Evolutionary conservation across 2,113 vertebrate genomes (phyloP).

Genomic region (Gallinago jamesoni): DNA sequence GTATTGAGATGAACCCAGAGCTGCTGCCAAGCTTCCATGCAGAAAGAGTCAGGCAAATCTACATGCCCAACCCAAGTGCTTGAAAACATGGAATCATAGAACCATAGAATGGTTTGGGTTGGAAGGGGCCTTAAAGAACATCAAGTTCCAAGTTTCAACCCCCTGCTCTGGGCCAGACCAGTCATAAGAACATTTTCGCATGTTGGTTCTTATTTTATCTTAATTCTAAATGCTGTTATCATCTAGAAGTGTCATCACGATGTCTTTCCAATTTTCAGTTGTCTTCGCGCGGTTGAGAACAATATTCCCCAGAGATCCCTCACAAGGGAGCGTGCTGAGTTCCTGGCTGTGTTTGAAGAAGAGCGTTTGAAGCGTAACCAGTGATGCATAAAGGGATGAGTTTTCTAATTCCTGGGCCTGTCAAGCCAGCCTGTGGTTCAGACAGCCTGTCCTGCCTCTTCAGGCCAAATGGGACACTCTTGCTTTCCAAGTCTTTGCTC

Average conservation of each 20-base stretch:
- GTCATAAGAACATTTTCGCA: not conserved
- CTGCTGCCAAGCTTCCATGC: not conserved
- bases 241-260: not conserved
- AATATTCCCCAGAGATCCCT: not conserved
- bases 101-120: too few species aligned
- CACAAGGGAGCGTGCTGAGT: not conserved
- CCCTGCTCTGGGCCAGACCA: not conserved
- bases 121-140: too few species aligned
- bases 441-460: not conserved
- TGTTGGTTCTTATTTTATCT: not conserved
- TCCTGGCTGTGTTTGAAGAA: not conserved
- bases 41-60: not conserved
- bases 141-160: too few species aligned
- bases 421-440: not conserved
- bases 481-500: not conserved
- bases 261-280: not conserved
- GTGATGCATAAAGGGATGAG: not conserved
- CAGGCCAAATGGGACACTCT: not conserved
- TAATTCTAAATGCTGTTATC: not conserved
- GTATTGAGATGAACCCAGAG: not conserved
- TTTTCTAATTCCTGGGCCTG: not conserved
- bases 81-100: not conserved
- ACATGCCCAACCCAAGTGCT: not conserved
- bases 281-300: not conserved
- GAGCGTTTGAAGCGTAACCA: not conserved